A percentile compares a stretch with the other conserved stretches of the same genome.
Conservation (phyloP, 2,888 invertebrate genomes). For the Lissonota sp. region DNA sequence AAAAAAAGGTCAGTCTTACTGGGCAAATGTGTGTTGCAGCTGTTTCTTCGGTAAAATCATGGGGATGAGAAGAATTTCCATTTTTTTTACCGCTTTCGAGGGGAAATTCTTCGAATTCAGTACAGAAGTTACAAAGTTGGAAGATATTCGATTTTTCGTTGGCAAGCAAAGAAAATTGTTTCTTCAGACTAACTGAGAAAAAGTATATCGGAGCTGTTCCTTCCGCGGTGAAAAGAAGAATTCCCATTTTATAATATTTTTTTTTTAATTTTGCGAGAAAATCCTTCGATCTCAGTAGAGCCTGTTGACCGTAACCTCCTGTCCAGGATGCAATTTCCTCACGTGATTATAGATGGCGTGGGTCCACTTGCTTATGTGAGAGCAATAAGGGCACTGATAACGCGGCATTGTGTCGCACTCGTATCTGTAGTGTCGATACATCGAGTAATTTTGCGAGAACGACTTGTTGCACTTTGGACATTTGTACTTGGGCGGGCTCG, state of each 20-base stretch:
- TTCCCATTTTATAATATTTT: conserved; percentile 13
- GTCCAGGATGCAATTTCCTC: conserved; percentile 76
- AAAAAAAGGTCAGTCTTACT: not conserved
- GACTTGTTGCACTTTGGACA: conserved; percentile 79
- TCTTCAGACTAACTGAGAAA: not conserved
- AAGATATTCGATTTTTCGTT: conserved; percentile 26
- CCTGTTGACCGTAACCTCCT: conserved; percentile 73
- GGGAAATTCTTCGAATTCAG: no score
- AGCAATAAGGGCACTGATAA: conserved; percentile 81
- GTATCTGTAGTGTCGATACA: conserved; percentile 82
- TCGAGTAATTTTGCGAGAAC: conserved; percentile 80
- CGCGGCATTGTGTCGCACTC: conserved; percentile 81
- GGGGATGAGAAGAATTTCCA: not conserved
- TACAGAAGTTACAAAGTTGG: no score
- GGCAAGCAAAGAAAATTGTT: conserved; percentile 72
- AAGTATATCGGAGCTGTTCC: not conserved
- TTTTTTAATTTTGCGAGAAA: not conserved
- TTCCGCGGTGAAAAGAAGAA: conserved; percentile 13
- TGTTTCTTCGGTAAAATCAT: conserved; percentile 29
- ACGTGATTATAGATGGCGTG: conserved; percentile 80
- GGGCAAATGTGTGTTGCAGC: not conserved
- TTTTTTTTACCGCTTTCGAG: conserved; percentile 40
- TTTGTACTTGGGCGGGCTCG: conserved; percentile 64
- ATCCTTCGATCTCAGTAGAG: conserved; percentile 71
- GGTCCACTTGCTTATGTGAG: conserved; percentile 80